These are phyloP conservation scores for Pterois miles DNA, from an alignment of 2,797 vertebrate genomes.

Conservation along the genomic window DNA sequence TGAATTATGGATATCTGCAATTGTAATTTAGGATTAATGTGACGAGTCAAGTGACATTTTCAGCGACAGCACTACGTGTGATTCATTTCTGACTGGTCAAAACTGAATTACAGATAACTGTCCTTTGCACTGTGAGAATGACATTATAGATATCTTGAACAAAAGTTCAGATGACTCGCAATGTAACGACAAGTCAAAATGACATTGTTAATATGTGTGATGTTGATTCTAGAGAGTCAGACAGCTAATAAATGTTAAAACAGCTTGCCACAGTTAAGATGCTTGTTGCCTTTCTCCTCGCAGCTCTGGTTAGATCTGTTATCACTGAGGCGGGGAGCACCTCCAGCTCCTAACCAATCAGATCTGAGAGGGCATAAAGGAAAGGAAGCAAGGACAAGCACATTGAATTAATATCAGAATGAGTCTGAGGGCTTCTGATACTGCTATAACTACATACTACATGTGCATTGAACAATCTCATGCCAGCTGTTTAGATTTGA, in stretches of 20 bases:
- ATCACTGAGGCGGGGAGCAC: background rate
- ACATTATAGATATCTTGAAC: too few species aligned
- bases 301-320: background rate
- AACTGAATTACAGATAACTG: background rate
- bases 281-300: background rate
- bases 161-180: too few species aligned
- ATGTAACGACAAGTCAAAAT: background rate
- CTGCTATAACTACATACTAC: background rate
- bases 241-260: background rate
- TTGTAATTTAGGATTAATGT: background rate
- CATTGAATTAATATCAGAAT: background rate
- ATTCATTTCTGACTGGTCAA: background rate
- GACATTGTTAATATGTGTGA: background rate
- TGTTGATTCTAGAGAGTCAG: background rate
- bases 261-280: background rate
- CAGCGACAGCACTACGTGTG: background rate
- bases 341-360: background rate
- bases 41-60: background rate
- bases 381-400: background rate
- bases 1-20: background rate
- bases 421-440: background rate
- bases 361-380: background rate
- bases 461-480: background rate
- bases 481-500: background rate
- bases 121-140: too few species aligned